Percentiles rank a stretch among this genome's conserved stretches.
These are phyloP conservation scores for Brenthis ino DNA, from an alignment of 2,888 invertebrate species.

Conservation along the genomic window DNA sequence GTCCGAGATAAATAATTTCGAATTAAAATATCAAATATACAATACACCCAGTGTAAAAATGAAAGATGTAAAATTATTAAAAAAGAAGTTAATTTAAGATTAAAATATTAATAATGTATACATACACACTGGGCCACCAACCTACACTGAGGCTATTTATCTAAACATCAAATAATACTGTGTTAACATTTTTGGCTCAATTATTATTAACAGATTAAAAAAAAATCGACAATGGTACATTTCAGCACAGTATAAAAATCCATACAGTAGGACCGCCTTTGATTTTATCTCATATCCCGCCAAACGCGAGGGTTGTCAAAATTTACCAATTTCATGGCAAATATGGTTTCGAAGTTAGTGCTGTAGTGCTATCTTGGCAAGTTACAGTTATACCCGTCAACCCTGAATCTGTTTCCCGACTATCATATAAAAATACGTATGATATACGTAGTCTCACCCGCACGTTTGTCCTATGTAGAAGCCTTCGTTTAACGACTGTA, in stretches of 20 bases:
- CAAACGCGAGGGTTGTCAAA: too few species aligned
- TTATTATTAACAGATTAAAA: neutral
- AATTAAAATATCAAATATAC: neutral
- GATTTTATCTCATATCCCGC: too few species aligned
- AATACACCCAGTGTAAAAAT: neutral
- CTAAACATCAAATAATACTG: neutral
- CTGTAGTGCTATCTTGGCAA: too few species aligned
- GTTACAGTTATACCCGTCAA: too few species aligned
- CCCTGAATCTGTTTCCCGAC: too few species aligned
- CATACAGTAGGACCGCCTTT: too few species aligned
- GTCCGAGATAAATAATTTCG: too few species aligned
- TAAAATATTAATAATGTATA: neutral
- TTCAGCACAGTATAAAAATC: neutral
- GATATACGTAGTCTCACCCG: neutral
- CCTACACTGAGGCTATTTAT: neutral
- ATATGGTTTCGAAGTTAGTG: too few species aligned
- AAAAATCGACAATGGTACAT: slow-evolving; percentile 1
- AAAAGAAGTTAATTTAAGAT: neutral
- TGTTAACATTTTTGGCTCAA: neutral
- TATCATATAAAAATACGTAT: too few species aligned
- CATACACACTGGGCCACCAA: neutral
- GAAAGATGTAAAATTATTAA: neutral
- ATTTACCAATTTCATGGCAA: too few species aligned
- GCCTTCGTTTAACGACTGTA: too few species aligned
- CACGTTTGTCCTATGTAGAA: neutral